phyloP scores from a whole-genome alignment of 1,140 invertebrate species.

The Drosophila mayri region DNA sequence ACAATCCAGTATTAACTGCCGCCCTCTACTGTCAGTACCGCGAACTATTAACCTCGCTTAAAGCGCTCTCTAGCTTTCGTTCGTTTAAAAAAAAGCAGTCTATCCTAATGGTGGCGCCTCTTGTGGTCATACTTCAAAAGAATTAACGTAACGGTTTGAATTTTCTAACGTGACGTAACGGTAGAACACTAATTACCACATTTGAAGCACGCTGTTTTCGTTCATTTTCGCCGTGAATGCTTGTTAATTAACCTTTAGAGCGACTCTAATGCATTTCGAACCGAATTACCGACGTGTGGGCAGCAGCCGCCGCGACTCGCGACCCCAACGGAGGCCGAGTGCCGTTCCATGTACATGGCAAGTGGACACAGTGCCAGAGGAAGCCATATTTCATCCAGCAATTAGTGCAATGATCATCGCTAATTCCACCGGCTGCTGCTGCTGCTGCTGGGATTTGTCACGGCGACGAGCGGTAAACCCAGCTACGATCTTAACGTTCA shows the following conservation, averaged over 20 bases:
- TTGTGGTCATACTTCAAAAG: not conserved
- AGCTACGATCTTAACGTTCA: conserved; percentile 65
- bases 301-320: not conserved
- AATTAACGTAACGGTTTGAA: not conserved
- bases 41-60: not conserved
- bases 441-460: conserved; percentile 19
- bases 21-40: too few relatives aligned
- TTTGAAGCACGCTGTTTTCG: not conserved
- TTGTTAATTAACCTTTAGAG: not conserved
- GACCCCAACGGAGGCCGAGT: conserved; percentile 1
- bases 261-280: not conserved
- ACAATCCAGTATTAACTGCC: too few relatives aligned
- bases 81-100: not conserved
- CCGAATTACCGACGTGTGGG: conserved; percentile 2
- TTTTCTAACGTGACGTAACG: not conserved
- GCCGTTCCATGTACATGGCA: conserved; percentile 3
- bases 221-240: not conserved
- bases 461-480: conserved; percentile 18
- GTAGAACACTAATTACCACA: not conserved
- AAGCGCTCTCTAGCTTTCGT: not conserved
- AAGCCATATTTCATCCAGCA: conserved; percentile 78
- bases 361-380: conserved; percentile 74
- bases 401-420: conserved; percentile 55
- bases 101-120: not conserved
- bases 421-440: conserved; percentile 53